phyloP scores from a whole-genome alignment of 2,797 vertebrate species.

The Megalops cyprinoides region DNA sequence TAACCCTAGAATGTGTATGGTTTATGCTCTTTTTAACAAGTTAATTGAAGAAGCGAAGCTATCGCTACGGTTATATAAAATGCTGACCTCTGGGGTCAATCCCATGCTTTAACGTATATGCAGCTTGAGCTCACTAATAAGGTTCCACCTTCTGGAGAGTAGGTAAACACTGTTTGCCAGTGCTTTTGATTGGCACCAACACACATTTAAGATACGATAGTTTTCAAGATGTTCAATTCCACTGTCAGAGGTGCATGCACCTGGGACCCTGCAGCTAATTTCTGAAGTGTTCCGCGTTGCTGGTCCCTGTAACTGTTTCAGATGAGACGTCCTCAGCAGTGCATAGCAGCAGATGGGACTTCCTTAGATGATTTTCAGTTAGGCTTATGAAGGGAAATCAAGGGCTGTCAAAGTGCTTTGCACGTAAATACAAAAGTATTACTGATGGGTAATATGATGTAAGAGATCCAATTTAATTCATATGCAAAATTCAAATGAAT shows the following conservation, averaged over 20 bases:
- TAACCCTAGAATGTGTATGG: too few relatives aligned
- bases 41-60: too few relatives aligned
- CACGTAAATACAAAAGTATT: background rate
- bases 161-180: background rate
- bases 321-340: background rate
- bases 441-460: background rate
- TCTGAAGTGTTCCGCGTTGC: conserved; percentile 3
- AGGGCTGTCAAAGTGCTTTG: background rate
- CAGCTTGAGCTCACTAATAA: background rate
- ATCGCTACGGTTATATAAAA: too few relatives aligned
- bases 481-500: background rate
- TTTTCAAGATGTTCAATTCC: conserved; percentile 9
- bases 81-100: background rate
- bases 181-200: too few relatives aligned
- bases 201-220: background rate
- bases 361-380: background rate
- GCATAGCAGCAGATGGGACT: conserved; percentile 4
- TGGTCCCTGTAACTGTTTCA: conserved; percentile 6
- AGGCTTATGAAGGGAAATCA: conserved; percentile 6
- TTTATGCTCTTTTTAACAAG: too few relatives aligned
- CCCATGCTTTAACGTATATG: background rate
- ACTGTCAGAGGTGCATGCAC: background rate
- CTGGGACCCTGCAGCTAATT: conserved; percentile 11
- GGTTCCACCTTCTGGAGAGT: background rate
- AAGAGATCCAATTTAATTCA: too few relatives aligned